These are phyloP conservation scores for Drosophila mercatorum DNA, from an alignment of 2,888 invertebrate species.

Conservation along the genomic window DNA sequence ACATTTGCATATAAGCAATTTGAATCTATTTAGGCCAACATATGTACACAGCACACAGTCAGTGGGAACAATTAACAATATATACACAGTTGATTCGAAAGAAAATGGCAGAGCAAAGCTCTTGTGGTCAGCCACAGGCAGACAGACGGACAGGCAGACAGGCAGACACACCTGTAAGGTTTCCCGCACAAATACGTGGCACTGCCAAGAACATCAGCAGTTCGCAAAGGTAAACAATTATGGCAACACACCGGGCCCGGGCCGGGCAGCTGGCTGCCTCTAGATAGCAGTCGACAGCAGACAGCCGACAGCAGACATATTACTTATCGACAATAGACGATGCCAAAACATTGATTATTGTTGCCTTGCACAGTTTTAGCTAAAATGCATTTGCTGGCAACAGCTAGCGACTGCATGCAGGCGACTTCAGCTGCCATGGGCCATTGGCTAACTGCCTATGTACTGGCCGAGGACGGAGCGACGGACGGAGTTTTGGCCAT, in stretches of 20 bases:
- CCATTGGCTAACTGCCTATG: slow-evolving; percentile 6
- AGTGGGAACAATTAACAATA: slow-evolving; percentile 20
- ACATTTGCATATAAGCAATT: not conserved
- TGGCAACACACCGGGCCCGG: slow-evolving; percentile 36
- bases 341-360: slow-evolving; percentile 75
- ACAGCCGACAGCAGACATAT: slow-evolving; percentile 54
- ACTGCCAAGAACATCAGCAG: slow-evolving; percentile 20
- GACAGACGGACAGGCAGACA: not conserved
- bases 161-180: slow-evolving; percentile 37
- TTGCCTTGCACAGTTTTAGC: slow-evolving; percentile 75
- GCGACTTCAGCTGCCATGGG: slow-evolving; percentile 19
- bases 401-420: slow-evolving; percentile 8
- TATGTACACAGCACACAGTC: slow-evolving; percentile 1
- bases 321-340: slow-evolving; percentile 68
- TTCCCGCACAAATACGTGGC: slow-evolving; percentile 32
- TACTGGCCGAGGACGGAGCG: not conserved
- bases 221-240: slow-evolving; percentile 61
- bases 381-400: slow-evolving; percentile 57
- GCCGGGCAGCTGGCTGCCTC: slow-evolving; percentile 49
- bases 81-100: slow-evolving; percentile 5
- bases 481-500: slow-evolving; percentile 13
- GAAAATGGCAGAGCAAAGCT: slow-evolving; percentile 17
- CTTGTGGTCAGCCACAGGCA: slow-evolving; percentile 15
- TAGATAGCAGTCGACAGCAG: slow-evolving; percentile 47
- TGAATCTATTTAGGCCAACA: not conserved